phyloP scores from a whole-genome alignment of 2,888 invertebrate species.

The Coelopa pilipes region DNA sequence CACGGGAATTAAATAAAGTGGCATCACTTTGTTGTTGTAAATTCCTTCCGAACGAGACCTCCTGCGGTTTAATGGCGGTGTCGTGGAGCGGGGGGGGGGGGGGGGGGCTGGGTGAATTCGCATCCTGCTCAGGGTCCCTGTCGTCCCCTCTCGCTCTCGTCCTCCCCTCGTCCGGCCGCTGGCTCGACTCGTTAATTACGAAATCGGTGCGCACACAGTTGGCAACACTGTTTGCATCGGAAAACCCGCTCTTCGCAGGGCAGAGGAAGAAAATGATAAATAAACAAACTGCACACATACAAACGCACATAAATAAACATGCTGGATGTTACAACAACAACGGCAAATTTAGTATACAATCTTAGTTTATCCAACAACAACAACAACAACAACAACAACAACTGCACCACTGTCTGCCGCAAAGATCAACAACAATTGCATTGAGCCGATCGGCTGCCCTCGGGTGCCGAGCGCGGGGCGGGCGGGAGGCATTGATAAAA shows the following conservation, averaged over 20 bases:
- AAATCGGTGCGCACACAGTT: neutral
- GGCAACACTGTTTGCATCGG: neutral
- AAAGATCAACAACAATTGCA: constrained; percentile 5
- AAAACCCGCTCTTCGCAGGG: no score
- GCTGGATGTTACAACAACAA: neutral
- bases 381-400: constrained; percentile 8
- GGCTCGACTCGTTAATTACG: no score
- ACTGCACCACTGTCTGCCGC: neutral
- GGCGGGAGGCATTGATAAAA: no score
- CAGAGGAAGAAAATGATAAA: no score
- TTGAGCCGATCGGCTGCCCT: neutral
- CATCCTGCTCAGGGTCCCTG: neutral
- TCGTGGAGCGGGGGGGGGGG: neutral
- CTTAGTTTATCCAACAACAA: neutral
- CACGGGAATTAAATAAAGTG: no score
- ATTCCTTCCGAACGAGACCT: neutral
- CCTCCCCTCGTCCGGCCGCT: neutral
- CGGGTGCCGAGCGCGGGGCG: no score
- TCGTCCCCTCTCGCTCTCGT: neutral
- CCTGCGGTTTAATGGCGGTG: constrained; percentile 8
- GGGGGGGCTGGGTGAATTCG: neutral
- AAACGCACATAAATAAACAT: constrained; percentile 6
- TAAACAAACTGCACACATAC: no score
- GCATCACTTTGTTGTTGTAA: no score
- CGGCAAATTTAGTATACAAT: neutral